Evolutionary conservation across 2,113 vertebrate species (phyloP).

Genomic region (Jacana jacana): DNA sequence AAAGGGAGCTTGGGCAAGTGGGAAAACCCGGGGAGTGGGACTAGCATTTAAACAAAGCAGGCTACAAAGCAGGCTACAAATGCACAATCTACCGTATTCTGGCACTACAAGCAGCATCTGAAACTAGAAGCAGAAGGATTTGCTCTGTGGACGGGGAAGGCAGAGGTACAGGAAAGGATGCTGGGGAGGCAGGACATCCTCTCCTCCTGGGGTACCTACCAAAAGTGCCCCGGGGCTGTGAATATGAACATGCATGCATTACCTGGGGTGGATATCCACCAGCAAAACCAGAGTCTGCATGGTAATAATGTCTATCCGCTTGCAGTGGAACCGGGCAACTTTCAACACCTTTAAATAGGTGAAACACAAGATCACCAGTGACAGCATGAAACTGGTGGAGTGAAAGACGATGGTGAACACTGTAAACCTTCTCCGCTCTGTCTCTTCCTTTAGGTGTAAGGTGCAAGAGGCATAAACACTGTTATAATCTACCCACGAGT

Average conservation of each 20-base stretch:
- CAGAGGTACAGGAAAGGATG: not conserved
- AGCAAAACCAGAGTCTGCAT: conserved; percentile 81
- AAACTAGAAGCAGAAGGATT: not conserved
- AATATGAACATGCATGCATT: not conserved
- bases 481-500: conserved; percentile 79
- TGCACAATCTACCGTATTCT: not conserved
- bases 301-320: conserved; percentile 78
- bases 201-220: not conserved
- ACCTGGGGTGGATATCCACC: conserved; percentile 84
- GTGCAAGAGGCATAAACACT: conserved; percentile 77
- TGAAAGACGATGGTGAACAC: conserved; percentile 80
- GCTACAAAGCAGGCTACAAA: not conserved
- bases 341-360: conserved; percentile 79
- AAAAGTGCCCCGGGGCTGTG: not conserved
- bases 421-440: conserved; percentile 61
- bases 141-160: not conserved
- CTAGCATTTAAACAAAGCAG: not conserved
- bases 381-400: conserved; percentile 75
- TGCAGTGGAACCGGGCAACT: conserved; percentile 82
- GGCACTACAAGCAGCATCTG: not conserved
- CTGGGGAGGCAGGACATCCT: not conserved
- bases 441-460: conserved; percentile 67
- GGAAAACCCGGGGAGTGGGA: not conserved
- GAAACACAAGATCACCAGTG: conserved; percentile 77
- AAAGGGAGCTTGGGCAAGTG: not conserved